Conservation (phyloP, 37 sponge, comb jelly and placozoan genomes). For the Eunapius fragilis region DNA sequence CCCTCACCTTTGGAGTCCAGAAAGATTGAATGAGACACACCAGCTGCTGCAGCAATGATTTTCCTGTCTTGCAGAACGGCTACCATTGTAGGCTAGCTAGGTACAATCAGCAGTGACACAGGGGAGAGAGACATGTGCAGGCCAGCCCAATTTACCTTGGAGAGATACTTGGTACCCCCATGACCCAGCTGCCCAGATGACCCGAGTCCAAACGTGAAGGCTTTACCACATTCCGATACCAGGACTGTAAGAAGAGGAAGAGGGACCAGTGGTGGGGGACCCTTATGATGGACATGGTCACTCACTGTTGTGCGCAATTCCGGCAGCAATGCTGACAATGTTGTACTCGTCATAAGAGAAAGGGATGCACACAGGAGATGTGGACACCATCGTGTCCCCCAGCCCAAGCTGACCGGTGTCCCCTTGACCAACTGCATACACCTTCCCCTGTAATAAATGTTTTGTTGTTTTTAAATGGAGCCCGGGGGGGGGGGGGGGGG, state of each 20-base stretch:
- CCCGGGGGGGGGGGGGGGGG: no score
- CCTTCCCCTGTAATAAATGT: constrained; percentile 61
- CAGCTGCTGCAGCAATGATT: constrained; percentile 55
- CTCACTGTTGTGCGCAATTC: constrained; percentile 72
- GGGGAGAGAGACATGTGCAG: neutral
- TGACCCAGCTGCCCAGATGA: constrained; percentile 64
- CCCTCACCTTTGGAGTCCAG: constrained; percentile 40
- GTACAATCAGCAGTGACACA: neutral
- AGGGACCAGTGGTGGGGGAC: neutral
- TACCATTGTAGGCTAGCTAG: constrained; percentile 54
- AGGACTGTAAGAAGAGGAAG: constrained; percentile 32
- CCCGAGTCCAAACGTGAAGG: constrained; percentile 63
- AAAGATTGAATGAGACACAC: constrained; percentile 61
- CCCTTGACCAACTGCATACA: constrained; percentile 58
- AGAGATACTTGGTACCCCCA: constrained; percentile 66
- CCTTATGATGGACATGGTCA: neutral
- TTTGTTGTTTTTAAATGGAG: no score
- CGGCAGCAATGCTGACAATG: constrained; percentile 49
- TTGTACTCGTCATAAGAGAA: constrained; percentile 25
- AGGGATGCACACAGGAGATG: constrained; percentile 37
- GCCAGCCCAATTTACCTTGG: neutral
- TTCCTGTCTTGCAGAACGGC: constrained; percentile 19
- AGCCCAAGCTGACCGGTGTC: constrained; percentile 77
- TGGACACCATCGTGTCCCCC: constrained; percentile 16
- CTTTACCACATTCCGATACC: constrained; percentile 50